A percentile compares a stretch with the other conserved stretches of the same genome.
These are phyloP conservation scores for Palaemon carinicauda DNA, from an alignment of 1,140 invertebrate species.

Conservation along the genomic window DNA sequence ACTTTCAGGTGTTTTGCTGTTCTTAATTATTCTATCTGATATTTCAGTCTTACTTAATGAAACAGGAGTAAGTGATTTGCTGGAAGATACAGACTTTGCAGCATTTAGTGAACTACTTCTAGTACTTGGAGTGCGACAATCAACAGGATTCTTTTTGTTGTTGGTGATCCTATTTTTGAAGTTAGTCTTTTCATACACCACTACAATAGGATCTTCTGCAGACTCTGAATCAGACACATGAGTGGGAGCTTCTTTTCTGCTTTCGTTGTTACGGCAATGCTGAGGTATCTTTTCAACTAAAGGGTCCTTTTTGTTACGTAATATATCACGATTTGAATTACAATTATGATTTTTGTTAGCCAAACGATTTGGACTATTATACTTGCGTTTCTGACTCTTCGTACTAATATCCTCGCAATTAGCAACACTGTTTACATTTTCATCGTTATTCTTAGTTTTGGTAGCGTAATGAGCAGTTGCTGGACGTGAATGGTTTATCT, in stretches of 20 bases:
- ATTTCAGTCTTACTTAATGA: not conserved
- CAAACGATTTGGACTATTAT: slow-evolving; percentile 19
- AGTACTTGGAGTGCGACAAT: not conserved
- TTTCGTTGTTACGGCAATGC: not conserved
- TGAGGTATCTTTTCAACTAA: not conserved
- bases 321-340: not conserved
- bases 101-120: not conserved
- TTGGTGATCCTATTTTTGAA: no score
- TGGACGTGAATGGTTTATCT: not conserved
- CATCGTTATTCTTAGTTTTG: slow-evolving; percentile 10
- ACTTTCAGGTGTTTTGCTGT: not conserved
- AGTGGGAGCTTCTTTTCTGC: not conserved
- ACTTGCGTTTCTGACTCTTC: slow-evolving; percentile 27
- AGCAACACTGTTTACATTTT: slow-evolving; percentile 8
- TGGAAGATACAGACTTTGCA: not conserved
- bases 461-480: not conserved
- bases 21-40: not conserved
- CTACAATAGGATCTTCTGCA: slow-evolving; percentile 35
- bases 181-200: slow-evolving; percentile 31
- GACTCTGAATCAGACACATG: not conserved
- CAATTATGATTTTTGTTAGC: slow-evolving; percentile 14
- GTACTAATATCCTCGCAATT: not conserved
- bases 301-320: not conserved
- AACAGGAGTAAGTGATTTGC: not conserved
- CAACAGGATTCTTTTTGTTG: no score